phyloP scores from a whole-genome alignment of 2,888 invertebrate species.

The Diploptera punctata region DNA sequence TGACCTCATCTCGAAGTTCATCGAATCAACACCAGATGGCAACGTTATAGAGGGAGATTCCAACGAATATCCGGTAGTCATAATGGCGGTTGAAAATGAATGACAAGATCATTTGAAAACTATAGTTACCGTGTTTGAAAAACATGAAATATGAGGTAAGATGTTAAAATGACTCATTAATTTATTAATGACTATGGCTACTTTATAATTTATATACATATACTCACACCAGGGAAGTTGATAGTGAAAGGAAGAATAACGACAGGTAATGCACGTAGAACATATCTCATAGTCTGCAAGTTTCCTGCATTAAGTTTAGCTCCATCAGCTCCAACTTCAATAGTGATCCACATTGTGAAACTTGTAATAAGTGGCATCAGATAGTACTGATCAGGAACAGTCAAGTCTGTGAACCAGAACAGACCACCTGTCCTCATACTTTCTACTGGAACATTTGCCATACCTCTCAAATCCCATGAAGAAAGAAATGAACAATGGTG shows the following conservation, averaged over 20 bases:
- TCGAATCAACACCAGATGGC: no score
- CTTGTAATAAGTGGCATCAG: conserved; percentile 86
- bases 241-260: conserved; percentile 84
- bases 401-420: conserved; percentile 93
- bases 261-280: conserved; percentile 77
- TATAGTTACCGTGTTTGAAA: no score
- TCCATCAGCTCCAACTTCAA: conserved; percentile 83
- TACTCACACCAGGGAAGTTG: conserved; percentile 79
- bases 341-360: conserved; percentile 79
- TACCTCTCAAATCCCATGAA: conserved; percentile 85
- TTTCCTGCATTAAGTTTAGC: conserved; percentile 70
- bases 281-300: conserved; percentile 74
- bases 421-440: conserved; percentile 89
- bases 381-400: conserved; percentile 88
- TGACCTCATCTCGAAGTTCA: no score
- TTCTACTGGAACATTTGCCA: conserved; percentile 91
- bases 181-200: no score
- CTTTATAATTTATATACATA: no score
- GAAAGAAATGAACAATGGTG: conserved; percentile 90
- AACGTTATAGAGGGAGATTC: no score
- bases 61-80: no score
- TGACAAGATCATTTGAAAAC: no score
- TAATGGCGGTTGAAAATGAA: no score
- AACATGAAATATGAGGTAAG: no score
- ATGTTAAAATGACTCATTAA: no score